These are phyloP conservation scores for Cryptus viduatorius DNA, from an alignment of 2,888 invertebrate genomes.

Conservation along the genomic window DNA sequence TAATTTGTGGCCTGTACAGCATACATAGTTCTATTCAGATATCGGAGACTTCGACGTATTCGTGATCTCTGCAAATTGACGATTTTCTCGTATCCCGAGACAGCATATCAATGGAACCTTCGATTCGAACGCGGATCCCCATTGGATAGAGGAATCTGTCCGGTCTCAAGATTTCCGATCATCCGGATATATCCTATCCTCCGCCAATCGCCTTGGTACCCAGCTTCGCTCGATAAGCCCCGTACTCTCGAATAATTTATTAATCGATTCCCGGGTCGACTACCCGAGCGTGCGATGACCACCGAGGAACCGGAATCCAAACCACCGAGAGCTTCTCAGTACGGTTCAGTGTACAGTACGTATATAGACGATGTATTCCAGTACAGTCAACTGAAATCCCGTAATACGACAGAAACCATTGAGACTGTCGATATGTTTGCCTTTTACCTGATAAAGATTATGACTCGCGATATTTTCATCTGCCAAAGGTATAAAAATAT, in stretches of 20 bases:
- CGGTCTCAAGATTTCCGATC: background rate
- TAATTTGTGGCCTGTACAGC: constrained; percentile 40
- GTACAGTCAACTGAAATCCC: background rate
- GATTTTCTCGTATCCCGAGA: background rate
- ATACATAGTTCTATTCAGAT: constrained; percentile 9
- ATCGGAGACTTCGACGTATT: background rate
- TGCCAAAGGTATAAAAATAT: too few relatives aligned
- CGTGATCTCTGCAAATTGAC: background rate
- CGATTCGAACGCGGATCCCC: background rate
- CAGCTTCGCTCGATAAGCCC: background rate
- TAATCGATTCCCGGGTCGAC: constrained; percentile 37
- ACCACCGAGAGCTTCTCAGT: background rate
- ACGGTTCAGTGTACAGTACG: background rate
- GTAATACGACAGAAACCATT: background rate
- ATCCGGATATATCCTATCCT: background rate
- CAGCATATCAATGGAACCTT: background rate
- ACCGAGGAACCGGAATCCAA: background rate
- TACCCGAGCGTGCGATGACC: background rate
- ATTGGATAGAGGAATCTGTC: background rate
- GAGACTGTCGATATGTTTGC: background rate
- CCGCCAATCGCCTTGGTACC: background rate
- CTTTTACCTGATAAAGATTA: background rate
- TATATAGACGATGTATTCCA: background rate
- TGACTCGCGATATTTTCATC: background rate
- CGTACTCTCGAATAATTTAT: constrained; percentile 28